A percentile compares a stretch with the other conserved stretches of the same genome.
Evolutionary conservation across 2,113 vertebrate genomes (phyloP).

Genomic region (Microcebus lehilahytsara): DNA sequence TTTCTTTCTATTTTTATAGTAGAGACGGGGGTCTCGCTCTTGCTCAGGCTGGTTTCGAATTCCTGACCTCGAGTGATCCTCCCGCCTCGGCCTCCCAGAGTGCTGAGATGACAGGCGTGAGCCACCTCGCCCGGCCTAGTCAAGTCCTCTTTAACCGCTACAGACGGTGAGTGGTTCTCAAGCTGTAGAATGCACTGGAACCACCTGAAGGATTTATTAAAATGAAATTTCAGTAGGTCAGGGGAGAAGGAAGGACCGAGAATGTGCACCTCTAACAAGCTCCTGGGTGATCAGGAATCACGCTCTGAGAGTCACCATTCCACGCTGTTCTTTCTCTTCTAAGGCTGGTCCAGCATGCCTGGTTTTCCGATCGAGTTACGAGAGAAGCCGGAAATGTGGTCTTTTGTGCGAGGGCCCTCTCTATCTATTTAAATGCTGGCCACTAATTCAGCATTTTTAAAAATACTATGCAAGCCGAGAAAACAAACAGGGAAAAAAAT

Average conservation of each 20-base stretch:
- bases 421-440: not conserved
- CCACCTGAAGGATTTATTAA: not conserved
- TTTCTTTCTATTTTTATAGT: too few relatives aligned
- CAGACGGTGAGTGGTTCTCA: not conserved
- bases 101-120: too few relatives aligned
- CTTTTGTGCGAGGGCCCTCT: not conserved
- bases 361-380: not conserved
- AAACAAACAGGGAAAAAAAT: not conserved
- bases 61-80: too few relatives aligned
- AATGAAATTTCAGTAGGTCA: not conserved
- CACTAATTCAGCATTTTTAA: not conserved
- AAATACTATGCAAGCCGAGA: not conserved
- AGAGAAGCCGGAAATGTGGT: not conserved
- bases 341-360: not conserved
- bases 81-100: too few relatives aligned
- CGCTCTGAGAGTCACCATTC: not conserved
- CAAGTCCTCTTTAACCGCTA: not conserved
- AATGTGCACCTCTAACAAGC: not conserved
- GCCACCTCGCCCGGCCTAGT: too few relatives aligned
- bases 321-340: not conserved
- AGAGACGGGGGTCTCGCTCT: too few relatives aligned
- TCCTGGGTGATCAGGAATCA: not conserved
- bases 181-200: not conserved
- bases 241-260: not conserved
- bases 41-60: too few relatives aligned